These are phyloP conservation scores for Drosophila mettleri DNA, from an alignment of 2,888 invertebrate genomes.

Conservation along the genomic window DNA sequence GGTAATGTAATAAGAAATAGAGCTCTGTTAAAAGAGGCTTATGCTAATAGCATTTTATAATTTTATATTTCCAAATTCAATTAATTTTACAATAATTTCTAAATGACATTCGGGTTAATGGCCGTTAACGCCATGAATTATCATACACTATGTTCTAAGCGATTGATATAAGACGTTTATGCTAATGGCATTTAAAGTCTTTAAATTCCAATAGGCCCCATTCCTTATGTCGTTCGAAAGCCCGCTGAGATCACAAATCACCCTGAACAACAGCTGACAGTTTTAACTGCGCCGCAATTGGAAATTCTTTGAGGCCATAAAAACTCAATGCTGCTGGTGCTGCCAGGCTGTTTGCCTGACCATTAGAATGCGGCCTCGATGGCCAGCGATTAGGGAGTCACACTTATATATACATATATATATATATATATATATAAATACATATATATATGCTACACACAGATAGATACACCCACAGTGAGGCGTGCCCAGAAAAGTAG, in stretches of 20 bases:
- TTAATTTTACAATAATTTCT: background rate
- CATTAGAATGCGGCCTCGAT: conserved; percentile 48
- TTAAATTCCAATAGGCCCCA: conserved; percentile 16
- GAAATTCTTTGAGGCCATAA: conserved; percentile 65
- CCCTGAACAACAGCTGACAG: conserved; percentile 56
- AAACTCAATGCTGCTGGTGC: conserved; percentile 31
- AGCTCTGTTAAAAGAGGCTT: background rate
- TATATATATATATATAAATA: background rate
- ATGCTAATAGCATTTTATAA: background rate
- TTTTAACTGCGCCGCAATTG: conserved; percentile 62
- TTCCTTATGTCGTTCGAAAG: background rate
- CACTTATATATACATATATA: background rate
- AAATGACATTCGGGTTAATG: background rate
- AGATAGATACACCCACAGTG: conserved; percentile 1
- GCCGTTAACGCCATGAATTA: background rate
- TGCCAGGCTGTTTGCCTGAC: conserved; percentile 34
- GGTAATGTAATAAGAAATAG: no score
- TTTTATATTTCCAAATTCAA: background rate
- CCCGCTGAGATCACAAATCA: conserved; percentile 48
- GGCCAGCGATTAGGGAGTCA: conserved; percentile 43
- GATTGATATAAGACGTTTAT: conserved; percentile 8
- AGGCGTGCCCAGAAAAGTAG: conserved; percentile 13
- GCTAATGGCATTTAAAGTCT: conserved; percentile 6
- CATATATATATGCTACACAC: background rate
- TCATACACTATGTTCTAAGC: background rate